Conservation (phyloP, 1,140 invertebrate species). For the Xylocopa sonorina region DNA sequence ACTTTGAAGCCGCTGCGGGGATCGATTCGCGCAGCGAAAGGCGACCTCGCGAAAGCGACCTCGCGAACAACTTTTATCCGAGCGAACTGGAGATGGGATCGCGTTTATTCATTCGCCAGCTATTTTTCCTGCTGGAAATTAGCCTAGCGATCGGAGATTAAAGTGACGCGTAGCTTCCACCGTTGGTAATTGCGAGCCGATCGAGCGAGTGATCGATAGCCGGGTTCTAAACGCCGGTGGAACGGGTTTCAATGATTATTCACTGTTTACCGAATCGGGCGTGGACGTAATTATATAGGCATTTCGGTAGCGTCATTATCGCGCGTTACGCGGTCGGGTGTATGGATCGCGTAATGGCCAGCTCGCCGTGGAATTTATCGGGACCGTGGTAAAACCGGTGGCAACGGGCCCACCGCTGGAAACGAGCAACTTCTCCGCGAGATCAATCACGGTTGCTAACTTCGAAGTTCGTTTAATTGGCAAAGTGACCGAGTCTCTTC, state of each 20-base stretch:
- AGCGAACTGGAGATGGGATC: not conserved
- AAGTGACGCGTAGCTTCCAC: not conserved
- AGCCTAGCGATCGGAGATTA: not conserved
- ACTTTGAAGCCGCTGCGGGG: too few relatives aligned
- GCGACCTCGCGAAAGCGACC: too few relatives aligned
- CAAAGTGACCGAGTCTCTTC: slow-evolving; percentile 44
- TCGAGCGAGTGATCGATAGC: not conserved
- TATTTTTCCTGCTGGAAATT: not conserved
- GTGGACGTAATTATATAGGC: slow-evolving; percentile 11
- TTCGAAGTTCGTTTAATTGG: slow-evolving; percentile 49
- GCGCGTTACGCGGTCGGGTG: not conserved
- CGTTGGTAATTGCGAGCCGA: not conserved
- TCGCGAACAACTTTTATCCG: not conserved
- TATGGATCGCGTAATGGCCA: not conserved
- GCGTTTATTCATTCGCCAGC: not conserved
- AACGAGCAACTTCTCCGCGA: slow-evolving; percentile 37
- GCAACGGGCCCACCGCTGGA: slow-evolving; percentile 29
- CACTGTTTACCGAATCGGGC: not conserved
- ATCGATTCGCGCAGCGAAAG: too few relatives aligned
- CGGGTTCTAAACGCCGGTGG: not conserved
- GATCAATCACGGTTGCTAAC: slow-evolving; percentile 34
- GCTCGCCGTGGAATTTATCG: slow-evolving; percentile 33
- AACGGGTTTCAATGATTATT: slow-evolving; percentile 19
- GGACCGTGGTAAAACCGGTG: slow-evolving; percentile 25
- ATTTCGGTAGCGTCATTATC: slow-evolving; percentile 27